These are phyloP conservation scores for Drosophila emarginata DNA, from an alignment of 2,888 invertebrate genomes.

Conservation along the genomic window DNA sequence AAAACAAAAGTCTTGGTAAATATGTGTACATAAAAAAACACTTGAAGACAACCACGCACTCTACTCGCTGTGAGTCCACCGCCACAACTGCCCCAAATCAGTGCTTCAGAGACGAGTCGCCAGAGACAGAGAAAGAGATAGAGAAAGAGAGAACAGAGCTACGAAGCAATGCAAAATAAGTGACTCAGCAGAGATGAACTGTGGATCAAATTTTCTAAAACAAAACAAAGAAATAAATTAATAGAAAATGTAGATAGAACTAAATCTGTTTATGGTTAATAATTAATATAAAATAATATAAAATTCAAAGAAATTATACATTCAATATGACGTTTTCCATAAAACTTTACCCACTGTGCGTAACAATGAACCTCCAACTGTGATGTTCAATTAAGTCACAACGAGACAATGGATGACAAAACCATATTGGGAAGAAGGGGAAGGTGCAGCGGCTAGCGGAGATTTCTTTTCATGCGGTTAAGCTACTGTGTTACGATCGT, in stretches of 20 bases:
- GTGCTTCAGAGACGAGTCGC: conserved; percentile 38
- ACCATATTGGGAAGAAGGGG: conserved; percentile 18
- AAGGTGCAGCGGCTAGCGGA: conserved; percentile 9
- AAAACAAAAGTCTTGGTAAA: conserved; percentile 17
- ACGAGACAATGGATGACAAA: conserved; percentile 52
- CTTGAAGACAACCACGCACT: conserved; percentile 50
- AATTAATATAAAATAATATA: not conserved
- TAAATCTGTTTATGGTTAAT: no score
- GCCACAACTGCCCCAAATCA: conserved; percentile 60
- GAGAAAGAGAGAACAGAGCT: conserved; percentile 15
- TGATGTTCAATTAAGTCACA: conserved; percentile 65
- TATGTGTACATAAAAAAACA: conserved; percentile 28
- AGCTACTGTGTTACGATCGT: conserved; percentile 21
- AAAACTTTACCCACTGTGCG: conserved; percentile 44
- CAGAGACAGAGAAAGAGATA: conserved; percentile 36
- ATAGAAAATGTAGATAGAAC: no score
- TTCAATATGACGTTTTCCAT: not conserved
- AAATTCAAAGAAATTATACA: no score
- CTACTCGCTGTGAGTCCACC: conserved; percentile 67
- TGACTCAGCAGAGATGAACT: conserved; percentile 43
- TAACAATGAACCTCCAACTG: conserved; percentile 44
- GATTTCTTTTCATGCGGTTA: conserved; percentile 14
- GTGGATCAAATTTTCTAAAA: conserved; percentile 7
- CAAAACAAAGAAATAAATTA: not conserved
- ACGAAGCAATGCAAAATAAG: conserved; percentile 32